Evolutionary conservation across 2,113 vertebrate genomes (phyloP), one percentile per base, ranked within the genome.

Genomic region (Vanacampus margaritifer): DNA sequence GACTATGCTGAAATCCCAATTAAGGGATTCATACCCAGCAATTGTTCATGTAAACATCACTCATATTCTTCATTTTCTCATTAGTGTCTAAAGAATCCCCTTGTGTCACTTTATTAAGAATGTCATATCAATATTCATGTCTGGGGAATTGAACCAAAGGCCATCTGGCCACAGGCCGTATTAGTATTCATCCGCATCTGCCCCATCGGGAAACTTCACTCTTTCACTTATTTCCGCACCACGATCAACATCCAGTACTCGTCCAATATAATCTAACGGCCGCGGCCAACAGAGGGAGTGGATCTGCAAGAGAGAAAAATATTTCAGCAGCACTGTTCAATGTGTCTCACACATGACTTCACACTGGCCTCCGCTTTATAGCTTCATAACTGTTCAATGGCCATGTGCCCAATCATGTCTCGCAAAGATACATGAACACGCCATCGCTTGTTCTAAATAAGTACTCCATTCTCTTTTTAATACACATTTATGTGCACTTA

Each of bases 401-500:
- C 23, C 14, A 63, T 48, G 35, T 64, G 56, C 26, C 56, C 57
- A 36, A 73, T 60, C 7, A 32, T 3, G 5, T 60, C 35, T 14
- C 74, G 68, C 59, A 32, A 72, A 50, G 46, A 43, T 23, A 23
- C 41, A 54, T 35, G 7, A 23, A 23, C 21, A 24, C 54, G 2
- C 23, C 39, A 32, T 65, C 53, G 28, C 39, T 59, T 68, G 16
- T 35, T 13, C 16, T 71, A 50, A 66, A 2, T 67, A 71, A 74
- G 58, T 64, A 67, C 61, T 41, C 36, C 9, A 46, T 72, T 10
- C 56, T 68, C 23, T 58, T 16, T 74, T 80, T 54, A 36, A 64
- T 74, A 72, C 74, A 74, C 45, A 78, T 79, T 72, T 69, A 28
- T 72, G 21, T 74, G 69, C 69, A 68, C 60, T 76, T 72, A 57